Base-by-base conservation (phyloP, 2,888 invertebrate species). In the Leptarthrus brevirostris region DNA sequence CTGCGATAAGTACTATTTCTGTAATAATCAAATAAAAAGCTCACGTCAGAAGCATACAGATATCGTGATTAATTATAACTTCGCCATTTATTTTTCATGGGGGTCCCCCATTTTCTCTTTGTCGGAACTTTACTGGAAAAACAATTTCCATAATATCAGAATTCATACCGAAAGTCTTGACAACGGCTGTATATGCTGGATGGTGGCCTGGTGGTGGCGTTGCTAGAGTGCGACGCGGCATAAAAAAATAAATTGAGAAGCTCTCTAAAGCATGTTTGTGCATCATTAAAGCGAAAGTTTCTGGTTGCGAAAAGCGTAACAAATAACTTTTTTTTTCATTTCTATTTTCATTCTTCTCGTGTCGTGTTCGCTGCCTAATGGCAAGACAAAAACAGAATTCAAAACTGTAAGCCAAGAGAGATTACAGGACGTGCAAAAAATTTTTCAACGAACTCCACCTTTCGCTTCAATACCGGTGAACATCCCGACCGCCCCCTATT, bases 301-400 rank as follows among this genome's bases (percentile, higher is more conserved):
- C 69, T 69, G 69, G 69, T 69, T 69, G 49, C 52, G 69, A 69
- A 69, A 52, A 69, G 69, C 69, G 69, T 69, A 69, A 69, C 69
- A 69, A 69, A 69, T 69, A 69, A 69, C 69, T 49, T 69, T 69
- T n/a, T n/a, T 69, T 69, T 69, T 52, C 69, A 69, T 69, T 69
- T 69, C 30, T 52, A 69, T 69, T 69, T 69, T 69, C 69, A 69
- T 69, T 69, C 69, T 52, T 18, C 24, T 30, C 69, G 52, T 69
- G 69, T 69, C 69, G 52, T 52, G 49, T 69, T 52, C 69, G 30
- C 49, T 52, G 34, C 52, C 52, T 52, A 69, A 69, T 69, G 69
- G 69, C 52, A 69, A 69, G 69, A 69, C 69, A 69, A 69, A 69
- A 69, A 69, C 69, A 69, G 69, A 52, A 69, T 69, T 69, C 52